Evolutionary conservation across 2,888 invertebrate genomes (phyloP).

Genomic region (Lepidocyrtoides sp.): DNA sequence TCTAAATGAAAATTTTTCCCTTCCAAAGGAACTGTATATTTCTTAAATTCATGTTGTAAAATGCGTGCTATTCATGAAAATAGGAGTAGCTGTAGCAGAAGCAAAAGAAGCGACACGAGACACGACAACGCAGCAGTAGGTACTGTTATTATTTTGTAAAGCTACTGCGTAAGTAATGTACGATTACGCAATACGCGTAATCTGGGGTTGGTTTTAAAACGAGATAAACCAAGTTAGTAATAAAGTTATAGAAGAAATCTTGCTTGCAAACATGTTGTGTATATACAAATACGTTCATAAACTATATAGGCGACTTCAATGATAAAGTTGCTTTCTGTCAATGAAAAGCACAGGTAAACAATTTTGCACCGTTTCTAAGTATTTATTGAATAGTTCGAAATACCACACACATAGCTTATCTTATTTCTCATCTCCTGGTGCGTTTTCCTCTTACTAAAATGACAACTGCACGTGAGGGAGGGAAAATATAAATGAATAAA

Average conservation of each 20-base stretch:
- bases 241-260: too few species aligned
- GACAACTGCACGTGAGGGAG: too few species aligned
- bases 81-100: too few species aligned
- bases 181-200: not conserved
- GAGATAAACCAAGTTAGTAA: too few species aligned
- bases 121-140: slow-evolving; percentile 31
- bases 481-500: too few species aligned
- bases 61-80: slow-evolving; percentile 18
- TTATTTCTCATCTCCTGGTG: slow-evolving; percentile 25
- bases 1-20: slow-evolving; percentile 10
- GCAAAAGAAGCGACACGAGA: not conserved
- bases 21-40: too few species aligned
- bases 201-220: not conserved
- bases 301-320: too few species aligned
- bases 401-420: not conserved
- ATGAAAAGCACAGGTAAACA: slow-evolving; percentile 1
- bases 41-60: too few species aligned
- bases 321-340: too few species aligned
- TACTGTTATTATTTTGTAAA: slow-evolving; percentile 7
- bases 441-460: not conserved
- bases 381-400: too few species aligned
- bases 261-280: slow-evolving; percentile 16
- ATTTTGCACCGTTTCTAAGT: not conserved
- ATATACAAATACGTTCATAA: too few species aligned
- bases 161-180: too few species aligned